Conservation (phyloP, 2,888 invertebrate genomes). For the Nymphalis urticae region DNA sequence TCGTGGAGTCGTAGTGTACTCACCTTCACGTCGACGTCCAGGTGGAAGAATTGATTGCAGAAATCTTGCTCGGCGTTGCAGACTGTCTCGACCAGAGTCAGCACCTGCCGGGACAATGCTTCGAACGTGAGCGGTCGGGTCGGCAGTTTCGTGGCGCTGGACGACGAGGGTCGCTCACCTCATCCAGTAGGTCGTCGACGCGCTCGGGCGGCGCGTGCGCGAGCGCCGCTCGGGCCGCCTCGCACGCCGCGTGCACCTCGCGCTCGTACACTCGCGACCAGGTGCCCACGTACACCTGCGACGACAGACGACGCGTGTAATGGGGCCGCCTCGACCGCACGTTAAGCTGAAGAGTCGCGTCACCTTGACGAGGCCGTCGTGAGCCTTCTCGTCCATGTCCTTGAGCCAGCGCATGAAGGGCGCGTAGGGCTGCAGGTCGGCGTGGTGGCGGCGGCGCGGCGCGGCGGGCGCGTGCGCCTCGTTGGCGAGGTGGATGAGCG, state of each 20-base stretch:
- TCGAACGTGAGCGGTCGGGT: background rate
- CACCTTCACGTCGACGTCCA: constrained; percentile 82
- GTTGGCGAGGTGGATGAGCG: constrained; percentile 94
- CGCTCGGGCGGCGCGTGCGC: constrained; percentile 46
- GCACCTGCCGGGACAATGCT: constrained; percentile 77
- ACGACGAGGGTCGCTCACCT: constrained; percentile 36
- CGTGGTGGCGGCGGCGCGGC: constrained; percentile 84
- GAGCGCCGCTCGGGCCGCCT: constrained; percentile 83
- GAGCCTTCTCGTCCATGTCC: constrained; percentile 91
- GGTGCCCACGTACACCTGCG: constrained; percentile 86
- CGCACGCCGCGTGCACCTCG: constrained; percentile 90
- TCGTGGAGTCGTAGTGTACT: background rate
- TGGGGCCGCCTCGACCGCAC: background rate
- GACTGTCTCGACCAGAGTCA: constrained; percentile 93
- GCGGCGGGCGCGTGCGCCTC: constrained; percentile 76
- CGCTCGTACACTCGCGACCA: constrained; percentile 94
- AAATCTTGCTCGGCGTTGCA: constrained; percentile 98
- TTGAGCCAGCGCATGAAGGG: constrained; percentile 96
- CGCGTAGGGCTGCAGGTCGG: constrained; percentile 92
- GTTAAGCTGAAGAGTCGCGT: background rate
- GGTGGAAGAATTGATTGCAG: constrained; percentile 94
- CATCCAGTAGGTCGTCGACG: constrained; percentile 56
- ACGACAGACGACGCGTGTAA: background rate
- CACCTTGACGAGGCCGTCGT: constrained; percentile 88
- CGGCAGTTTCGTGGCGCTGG: no score